phyloP scores from a whole-genome alignment of 2,888 invertebrate genomes.

The Pycnomerus fuliginosus region DNA sequence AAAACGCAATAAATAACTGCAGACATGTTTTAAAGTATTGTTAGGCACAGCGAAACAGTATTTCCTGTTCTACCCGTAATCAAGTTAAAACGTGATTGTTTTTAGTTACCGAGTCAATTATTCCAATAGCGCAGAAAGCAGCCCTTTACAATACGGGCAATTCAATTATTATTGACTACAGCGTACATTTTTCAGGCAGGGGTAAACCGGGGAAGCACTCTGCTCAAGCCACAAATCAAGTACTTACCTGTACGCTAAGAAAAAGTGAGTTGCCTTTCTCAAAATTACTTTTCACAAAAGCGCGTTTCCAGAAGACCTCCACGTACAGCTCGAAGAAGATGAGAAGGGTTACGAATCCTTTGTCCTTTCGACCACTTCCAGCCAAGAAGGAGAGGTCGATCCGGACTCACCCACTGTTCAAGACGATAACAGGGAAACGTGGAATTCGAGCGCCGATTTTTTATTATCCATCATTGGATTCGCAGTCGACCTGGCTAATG shows the following conservation, averaged over 20 bases:
- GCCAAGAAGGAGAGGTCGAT: slow-evolving; percentile 49
- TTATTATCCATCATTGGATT: slow-evolving; percentile 82
- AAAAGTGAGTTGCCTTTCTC: slow-evolving; percentile 58
- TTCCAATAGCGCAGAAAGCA: too few species aligned
- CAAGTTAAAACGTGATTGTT: too few species aligned
- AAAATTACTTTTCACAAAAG: slow-evolving; percentile 5
- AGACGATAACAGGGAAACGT: slow-evolving; percentile 70
- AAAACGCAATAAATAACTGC: too few species aligned
- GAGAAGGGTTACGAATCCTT: slow-evolving; percentile 46
- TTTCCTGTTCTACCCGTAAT: too few species aligned
- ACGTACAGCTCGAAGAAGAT: slow-evolving; percentile 53
- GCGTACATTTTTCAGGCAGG: slow-evolving; percentile 60
- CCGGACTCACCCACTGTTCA: slow-evolving; percentile 44
- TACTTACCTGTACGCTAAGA: slow-evolving; percentile 55
- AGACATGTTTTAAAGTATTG: too few species aligned
- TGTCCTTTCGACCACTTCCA: slow-evolving; percentile 49
- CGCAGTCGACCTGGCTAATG: slow-evolving; percentile 82
- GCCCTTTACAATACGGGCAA: too few species aligned
- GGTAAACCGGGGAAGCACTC: slow-evolving; percentile 57
- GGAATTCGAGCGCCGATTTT: slow-evolving; percentile 80
- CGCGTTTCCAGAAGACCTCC: slow-evolving; percentile 47
- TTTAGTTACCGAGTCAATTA: too few species aligned
- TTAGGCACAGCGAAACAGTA: too few species aligned
- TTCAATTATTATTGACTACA: too few species aligned
- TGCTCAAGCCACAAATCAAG: slow-evolving; percentile 57